These are phyloP conservation scores for Eugnorisma glareosa DNA, from an alignment of 2,888 invertebrate species.

Conservation along the genomic window DNA sequence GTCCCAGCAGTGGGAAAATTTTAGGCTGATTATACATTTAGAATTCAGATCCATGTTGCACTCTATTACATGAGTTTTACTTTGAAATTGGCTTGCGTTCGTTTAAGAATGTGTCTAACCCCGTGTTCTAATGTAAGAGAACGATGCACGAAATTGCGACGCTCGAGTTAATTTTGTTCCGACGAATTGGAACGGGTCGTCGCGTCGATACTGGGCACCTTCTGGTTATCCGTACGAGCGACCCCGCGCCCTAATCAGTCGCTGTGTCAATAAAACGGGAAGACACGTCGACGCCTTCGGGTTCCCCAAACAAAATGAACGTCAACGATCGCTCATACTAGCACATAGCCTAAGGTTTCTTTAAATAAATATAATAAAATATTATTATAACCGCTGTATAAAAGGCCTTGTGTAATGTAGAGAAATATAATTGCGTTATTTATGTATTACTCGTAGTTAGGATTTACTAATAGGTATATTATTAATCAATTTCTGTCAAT, in stretches of 20 bases:
- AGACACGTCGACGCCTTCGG: neutral
- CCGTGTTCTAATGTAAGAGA: neutral
- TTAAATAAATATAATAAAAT: constrained; percentile 34
- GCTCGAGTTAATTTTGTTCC: neutral
- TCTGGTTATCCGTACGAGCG: neutral
- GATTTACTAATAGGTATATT: constrained; percentile 64
- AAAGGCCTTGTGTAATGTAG: constrained; percentile 72
- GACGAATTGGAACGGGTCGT: neutral
- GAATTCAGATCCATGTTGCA: neutral
- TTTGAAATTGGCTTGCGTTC: neutral
- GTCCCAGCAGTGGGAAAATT: no score
- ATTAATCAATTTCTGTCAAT: constrained; percentile 65
- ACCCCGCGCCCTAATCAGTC: neutral
- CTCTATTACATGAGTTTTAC: neutral
- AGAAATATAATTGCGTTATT: constrained; percentile 62
- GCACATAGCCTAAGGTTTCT: constrained; percentile 24
- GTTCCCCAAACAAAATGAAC: neutral
- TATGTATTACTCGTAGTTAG: constrained; percentile 72
- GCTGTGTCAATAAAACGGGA: neutral
- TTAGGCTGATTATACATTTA: no score
- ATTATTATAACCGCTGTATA: constrained; percentile 63
- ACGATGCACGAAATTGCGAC: neutral
- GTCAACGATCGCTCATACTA: neutral
- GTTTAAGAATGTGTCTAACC: neutral
- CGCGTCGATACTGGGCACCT: neutral